These are phyloP conservation scores for Thera obeliscata DNA, from an alignment of 2,888 invertebrate species.

Conservation along the genomic window DNA sequence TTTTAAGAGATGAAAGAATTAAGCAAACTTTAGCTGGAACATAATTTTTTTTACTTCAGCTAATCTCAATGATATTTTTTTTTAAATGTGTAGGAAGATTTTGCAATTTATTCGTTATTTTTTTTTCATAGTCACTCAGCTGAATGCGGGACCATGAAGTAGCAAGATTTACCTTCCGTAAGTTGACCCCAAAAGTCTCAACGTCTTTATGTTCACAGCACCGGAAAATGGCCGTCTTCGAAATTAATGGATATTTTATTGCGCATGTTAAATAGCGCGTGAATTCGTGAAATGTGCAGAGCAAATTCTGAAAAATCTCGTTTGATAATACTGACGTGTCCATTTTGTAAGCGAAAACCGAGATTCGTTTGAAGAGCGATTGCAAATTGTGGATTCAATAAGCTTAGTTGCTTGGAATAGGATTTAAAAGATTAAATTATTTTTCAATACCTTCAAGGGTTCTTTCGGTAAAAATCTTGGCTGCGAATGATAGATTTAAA, in stretches of 20 bases:
- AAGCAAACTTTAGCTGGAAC: conserved; percentile 5
- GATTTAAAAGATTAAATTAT: conserved; percentile 42
- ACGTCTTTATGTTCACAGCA: conserved; percentile 66
- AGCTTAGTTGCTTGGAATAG: conserved; percentile 42
- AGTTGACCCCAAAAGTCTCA: conserved; percentile 60
- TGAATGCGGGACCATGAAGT: conserved; percentile 45
- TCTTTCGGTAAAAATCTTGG: not conserved
- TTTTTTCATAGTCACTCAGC: conserved; percentile 28
- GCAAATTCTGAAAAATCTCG: conserved; percentile 50
- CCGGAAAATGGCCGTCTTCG: conserved; percentile 78
- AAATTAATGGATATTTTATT: conserved; percentile 83
- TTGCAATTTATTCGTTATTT: conserved; percentile 23
- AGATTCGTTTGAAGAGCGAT: conserved; percentile 43
- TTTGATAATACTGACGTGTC: conserved; percentile 48
- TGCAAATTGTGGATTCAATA: conserved; percentile 45
- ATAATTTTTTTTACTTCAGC: conserved; percentile 51
- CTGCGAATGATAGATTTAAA: not conserved
- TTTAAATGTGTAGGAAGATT: not conserved
- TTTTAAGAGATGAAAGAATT: conserved; percentile 21
- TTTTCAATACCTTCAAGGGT: not conserved
- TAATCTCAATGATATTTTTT: conserved; percentile 10
- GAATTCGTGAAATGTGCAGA: conserved; percentile 60
- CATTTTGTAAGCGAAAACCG: conserved; percentile 41
- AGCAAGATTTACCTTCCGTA: conserved; percentile 58
- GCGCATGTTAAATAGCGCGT: conserved; percentile 80